Evolutionary conservation across 2,888 invertebrate species (phyloP).

Genomic region (Epistrophella euchroma): DNA sequence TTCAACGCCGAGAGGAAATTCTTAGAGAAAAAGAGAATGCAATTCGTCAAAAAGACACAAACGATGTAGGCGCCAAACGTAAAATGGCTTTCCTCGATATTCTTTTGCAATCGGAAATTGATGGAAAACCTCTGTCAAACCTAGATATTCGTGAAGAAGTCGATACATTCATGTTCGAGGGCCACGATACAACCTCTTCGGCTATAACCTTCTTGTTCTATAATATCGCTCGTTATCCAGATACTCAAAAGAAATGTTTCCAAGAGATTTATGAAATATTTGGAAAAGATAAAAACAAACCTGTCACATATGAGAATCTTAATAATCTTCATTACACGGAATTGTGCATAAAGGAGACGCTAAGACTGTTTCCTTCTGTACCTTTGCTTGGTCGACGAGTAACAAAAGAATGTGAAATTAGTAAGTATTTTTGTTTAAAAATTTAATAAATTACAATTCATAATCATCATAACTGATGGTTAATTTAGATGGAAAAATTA

Average conservation of each 20-base stretch:
- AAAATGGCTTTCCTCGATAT: conserved; percentile 89
- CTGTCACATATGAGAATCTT: conserved; percentile 81
- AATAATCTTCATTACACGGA: conserved; percentile 82
- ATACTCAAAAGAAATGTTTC: conserved; percentile 84
- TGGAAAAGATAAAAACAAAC: conserved; percentile 80
- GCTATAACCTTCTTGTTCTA: conserved; percentile 85
- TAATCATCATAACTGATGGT: background rate
- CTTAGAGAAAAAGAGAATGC: conserved; percentile 75
- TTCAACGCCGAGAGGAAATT: conserved; percentile 83
- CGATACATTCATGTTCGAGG: conserved; percentile 90
- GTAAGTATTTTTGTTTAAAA: conserved; percentile 77
- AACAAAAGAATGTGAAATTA: conserved; percentile 81
- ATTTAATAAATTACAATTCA: too few species aligned
- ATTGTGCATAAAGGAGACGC: conserved; percentile 82
- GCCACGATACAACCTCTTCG: conserved; percentile 85
- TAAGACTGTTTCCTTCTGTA: conserved; percentile 82
- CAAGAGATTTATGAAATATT: conserved; percentile 84
- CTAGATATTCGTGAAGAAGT: conserved; percentile 88
- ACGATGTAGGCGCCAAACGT: conserved; percentile 85
- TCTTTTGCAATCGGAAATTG: conserved; percentile 86
- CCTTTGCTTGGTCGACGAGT: conserved; percentile 82
- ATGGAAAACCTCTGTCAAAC: conserved; percentile 86
- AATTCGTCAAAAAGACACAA: conserved; percentile 78
- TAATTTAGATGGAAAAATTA: conserved; percentile 81
- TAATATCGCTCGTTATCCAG: conserved; percentile 84